These are phyloP conservation scores for Lepus oiostolus DNA, from an alignment of 2,797 vertebrate genomes.

Conservation along the genomic window DNA sequence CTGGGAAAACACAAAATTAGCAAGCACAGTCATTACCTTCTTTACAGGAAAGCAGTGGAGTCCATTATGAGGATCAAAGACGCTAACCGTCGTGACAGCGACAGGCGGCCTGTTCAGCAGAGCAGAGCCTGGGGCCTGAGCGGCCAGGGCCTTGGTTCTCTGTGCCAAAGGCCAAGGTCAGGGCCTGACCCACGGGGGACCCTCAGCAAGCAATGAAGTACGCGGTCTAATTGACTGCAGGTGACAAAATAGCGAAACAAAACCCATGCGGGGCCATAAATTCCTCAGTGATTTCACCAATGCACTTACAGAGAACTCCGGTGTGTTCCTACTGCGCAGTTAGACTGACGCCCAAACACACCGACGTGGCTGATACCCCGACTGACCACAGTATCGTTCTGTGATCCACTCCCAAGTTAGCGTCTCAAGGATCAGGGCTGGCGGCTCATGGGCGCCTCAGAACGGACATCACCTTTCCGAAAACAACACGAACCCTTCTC, in stretches of 20 bases:
- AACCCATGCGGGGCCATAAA: background rate
- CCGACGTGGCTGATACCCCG: background rate
- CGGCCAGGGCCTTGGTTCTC: background rate
- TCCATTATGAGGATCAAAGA: background rate
- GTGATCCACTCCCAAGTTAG: background rate
- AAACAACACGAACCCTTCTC: background rate
- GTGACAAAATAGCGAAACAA: constrained; percentile 45
- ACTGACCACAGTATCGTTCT: constrained; percentile 48
- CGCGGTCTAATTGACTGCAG: background rate
- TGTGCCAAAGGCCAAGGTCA: background rate
- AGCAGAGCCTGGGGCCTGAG: background rate
- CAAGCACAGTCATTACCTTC: constrained; percentile 27
- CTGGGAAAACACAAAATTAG: constrained; percentile 3
- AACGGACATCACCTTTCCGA: background rate
- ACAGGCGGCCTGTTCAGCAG: background rate
- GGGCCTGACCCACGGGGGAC: background rate
- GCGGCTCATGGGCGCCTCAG: background rate
- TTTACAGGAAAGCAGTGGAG: constrained; percentile 1
- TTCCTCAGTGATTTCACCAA: background rate
- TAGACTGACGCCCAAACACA: background rate
- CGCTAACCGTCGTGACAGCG: constrained; percentile 21
- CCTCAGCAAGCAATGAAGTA: background rate
- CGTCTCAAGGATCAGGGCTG: background rate
- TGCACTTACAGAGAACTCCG: constrained; percentile 14
- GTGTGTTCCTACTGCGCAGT: background rate